These are phyloP conservation scores for Yponomeuta evonymella DNA, from an alignment of 2,888 invertebrate genomes.

Conservation along the genomic window DNA sequence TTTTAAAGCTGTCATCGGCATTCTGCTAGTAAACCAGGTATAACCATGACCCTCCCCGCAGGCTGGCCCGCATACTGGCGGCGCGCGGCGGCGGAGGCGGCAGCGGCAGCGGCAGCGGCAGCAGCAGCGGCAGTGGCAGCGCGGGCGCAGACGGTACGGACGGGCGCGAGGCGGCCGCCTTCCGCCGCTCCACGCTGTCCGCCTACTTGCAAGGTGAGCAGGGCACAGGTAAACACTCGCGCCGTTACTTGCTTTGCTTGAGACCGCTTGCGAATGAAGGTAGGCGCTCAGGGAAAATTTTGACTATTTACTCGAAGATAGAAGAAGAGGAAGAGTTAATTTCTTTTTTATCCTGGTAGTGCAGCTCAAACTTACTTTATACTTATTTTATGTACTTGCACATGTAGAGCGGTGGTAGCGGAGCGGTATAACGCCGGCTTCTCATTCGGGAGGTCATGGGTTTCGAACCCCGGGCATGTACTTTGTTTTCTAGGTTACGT, in stretches of 20 bases:
- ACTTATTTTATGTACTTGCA: no score
- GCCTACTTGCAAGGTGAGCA: slow-evolving; percentile 85
- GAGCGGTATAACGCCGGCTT: no score
- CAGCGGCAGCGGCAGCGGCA: slow-evolving; percentile 82
- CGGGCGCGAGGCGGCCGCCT: slow-evolving; percentile 86
- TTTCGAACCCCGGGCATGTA: no score
- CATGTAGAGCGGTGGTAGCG: no score
- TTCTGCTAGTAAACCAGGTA: no score
- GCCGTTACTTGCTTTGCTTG: not conserved
- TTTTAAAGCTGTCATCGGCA: no score
- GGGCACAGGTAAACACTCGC: slow-evolving; percentile 2
- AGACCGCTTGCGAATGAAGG: not conserved
- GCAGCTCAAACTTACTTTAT: no score
- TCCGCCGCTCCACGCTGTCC: slow-evolving; percentile 88
- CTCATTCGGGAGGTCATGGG: no score
- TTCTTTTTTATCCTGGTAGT: no score
- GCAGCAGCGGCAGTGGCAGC: slow-evolving; percentile 73
- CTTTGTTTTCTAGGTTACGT: no score
- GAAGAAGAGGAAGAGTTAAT: no score
- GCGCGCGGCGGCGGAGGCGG: slow-evolving; percentile 79
- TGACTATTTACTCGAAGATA: no score
- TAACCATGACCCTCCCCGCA: slow-evolving; percentile 23
- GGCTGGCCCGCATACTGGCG: slow-evolving; percentile 90
- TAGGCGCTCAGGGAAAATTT: not conserved
- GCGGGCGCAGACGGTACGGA: slow-evolving; percentile 80